phyloP scores from a whole-genome alignment of 2,888 invertebrate species.

The Gisinianus flammeolus region DNA sequence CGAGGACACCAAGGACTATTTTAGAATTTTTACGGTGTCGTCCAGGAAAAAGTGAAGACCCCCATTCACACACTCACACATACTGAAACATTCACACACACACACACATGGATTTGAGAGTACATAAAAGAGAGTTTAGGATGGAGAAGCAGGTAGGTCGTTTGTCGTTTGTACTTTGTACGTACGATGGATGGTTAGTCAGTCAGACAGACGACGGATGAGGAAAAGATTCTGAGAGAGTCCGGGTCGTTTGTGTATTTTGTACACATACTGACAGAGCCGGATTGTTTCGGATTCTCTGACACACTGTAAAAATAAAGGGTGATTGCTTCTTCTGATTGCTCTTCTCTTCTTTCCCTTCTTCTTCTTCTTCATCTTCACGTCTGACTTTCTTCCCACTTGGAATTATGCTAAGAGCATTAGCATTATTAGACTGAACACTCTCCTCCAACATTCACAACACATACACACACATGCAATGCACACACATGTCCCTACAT shows the following conservation, averaged over 20 bases:
- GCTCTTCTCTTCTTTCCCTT: conserved; percentile 16
- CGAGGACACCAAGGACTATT: conserved; percentile 19
- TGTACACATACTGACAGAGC: conserved; percentile 3
- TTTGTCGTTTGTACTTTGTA: background rate
- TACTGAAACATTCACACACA: too few relatives aligned
- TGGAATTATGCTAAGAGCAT: conserved; percentile 40
- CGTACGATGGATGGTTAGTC: background rate
- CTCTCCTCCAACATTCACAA: background rate
- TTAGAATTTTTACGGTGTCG: background rate
- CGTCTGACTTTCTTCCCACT: conserved; percentile 32
- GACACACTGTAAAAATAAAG: conserved; percentile 36
- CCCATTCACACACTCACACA: background rate
- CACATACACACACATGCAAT: background rate
- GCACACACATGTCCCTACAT: background rate
- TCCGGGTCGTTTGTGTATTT: background rate
- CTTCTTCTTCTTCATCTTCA: conserved; percentile 1
- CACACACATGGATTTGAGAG: background rate
- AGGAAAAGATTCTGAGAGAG: conserved; percentile 10
- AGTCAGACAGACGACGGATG: conserved; percentile 11
- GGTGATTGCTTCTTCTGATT: conserved; percentile 31
- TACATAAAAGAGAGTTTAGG: background rate
- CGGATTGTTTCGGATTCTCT: conserved; percentile 24
- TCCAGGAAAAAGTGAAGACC: background rate
- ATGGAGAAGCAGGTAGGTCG: background rate
- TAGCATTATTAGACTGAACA: conserved; percentile 34